Evolutionary conservation across 2,797 vertebrate species (phyloP), one percentile per base, ranked within the genome.

Genomic region (Adelosebastes latens): DNA sequence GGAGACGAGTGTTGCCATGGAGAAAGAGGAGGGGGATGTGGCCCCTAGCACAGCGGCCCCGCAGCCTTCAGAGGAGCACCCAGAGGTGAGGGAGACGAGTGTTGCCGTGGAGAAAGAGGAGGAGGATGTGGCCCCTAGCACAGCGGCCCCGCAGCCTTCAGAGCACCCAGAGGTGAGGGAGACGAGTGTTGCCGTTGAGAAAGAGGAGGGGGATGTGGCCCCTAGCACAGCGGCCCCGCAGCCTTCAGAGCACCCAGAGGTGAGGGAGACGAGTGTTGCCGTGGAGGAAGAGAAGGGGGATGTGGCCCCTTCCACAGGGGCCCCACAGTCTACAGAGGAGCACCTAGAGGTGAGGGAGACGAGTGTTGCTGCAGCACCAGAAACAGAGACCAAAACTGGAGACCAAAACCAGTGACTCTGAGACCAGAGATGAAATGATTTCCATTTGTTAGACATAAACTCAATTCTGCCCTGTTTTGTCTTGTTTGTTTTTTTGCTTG

Each of bases 401-500:
- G 5, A 70, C 61, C 32, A 53, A 53, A 69, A 86, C 71, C 78
- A 89, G 77, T 20, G 94, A 97, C 91, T 92, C 86, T 77, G 94
- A 96, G 93, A 92, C 80, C 0, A 93, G 90, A 5, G 93, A 86
- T 69, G 32, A 73, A 36, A 31, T 8, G 6, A 62, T 53, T 59
- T 66, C 32, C 29, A 18, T 5, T 27, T 59, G 20, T 63, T 34
- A 56, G 3, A 62, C 34, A 2, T 36, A 12, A 74, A 69, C 71
- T 64, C 46, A 79, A 36, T 61, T 39, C 36, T 53, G 32, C 14
- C n/a, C 8, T 20, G 12, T 68, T 60, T 20, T 6, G 4, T 46
- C 13, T 56, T 24, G 9, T 52, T 22, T 62, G 6, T 11, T 24
- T 32, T 27, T 52, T 25, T 31, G 2, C 2, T 3, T 13, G 0